Evolutionary conservation across 2,113 vertebrate genomes (phyloP).

Genomic region (Dissostichus mawsoni): DNA sequence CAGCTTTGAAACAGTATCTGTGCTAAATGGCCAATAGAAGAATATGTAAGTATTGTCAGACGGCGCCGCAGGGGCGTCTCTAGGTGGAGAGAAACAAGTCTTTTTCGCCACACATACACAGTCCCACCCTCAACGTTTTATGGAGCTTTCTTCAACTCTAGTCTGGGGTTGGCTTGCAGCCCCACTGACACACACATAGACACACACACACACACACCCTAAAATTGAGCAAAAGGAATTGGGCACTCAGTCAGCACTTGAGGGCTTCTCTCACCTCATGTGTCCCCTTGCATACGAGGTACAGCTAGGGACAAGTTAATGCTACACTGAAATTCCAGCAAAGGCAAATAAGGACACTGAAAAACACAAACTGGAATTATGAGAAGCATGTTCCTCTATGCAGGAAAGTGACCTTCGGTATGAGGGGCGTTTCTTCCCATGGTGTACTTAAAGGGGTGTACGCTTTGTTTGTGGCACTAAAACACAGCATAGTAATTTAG

Average conservation of each 20-base stretch:
- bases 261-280: constrained; percentile 35
- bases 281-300: constrained; percentile 19
- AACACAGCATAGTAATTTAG: constrained; percentile 70
- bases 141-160: constrained; percentile 45
- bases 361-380: not conserved
- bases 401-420: constrained; percentile 19
- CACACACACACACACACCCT: constrained; percentile 13
- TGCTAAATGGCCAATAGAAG: constrained; percentile 11
- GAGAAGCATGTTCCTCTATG: not conserved
- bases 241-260: constrained; percentile 56
- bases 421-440: constrained; percentile 8
- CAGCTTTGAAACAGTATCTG: not conserved
- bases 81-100: constrained; percentile 35
- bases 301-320: not conserved
- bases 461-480: constrained; percentile 44
- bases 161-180: constrained; percentile 35
- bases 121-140: constrained; percentile 61
- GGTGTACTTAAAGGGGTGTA: constrained; percentile 34
- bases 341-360: not conserved
- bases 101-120: constrained; percentile 35
- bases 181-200: constrained; percentile 9
- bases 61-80: constrained; percentile 26
- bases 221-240: constrained; percentile 28
- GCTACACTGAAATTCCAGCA: constrained; percentile 7
- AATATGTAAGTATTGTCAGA: constrained; percentile 39